Percentiles rank a stretch among this genome's conserved stretches.
Conservation (phyloP, 2,113 vertebrate species). For the Galeopterus variegatus region DNA sequence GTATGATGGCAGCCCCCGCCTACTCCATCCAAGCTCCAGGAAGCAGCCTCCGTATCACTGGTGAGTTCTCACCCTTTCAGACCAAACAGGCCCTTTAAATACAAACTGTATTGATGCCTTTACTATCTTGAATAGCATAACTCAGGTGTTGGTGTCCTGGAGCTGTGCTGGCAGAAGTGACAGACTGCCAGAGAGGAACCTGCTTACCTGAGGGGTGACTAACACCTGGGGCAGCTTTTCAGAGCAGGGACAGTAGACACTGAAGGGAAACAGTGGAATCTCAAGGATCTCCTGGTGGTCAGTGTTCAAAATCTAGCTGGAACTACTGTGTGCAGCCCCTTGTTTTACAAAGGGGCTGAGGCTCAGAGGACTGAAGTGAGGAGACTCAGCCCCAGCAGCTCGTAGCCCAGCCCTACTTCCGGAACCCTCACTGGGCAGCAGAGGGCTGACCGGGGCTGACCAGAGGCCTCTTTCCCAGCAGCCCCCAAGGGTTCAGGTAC, state of each 20-base stretch:
- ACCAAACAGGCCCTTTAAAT: background rate
- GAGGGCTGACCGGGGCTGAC: background rate
- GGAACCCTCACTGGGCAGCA: background rate
- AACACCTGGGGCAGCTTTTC: background rate
- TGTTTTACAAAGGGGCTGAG: background rate
- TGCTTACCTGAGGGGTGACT: background rate
- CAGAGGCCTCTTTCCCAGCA: background rate
- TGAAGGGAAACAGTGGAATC: background rate
- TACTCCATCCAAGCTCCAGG: background rate
- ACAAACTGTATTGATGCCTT: background rate
- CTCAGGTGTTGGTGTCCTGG: background rate
- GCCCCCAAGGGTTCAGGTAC: background rate
- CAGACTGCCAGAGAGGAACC: background rate
- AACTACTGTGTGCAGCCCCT: background rate
- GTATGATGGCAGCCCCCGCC: no score
- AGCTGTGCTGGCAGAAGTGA: background rate
- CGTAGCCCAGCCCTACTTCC: background rate
- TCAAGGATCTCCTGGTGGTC: background rate
- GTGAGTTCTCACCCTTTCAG: background rate
- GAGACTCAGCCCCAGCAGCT: background rate
- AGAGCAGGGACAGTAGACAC: background rate
- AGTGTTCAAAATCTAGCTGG: background rate
- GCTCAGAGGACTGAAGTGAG: background rate
- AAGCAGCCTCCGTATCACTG: background rate
- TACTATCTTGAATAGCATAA: background rate